Base-by-base conservation (phyloP, 1,140 invertebrate genomes). In the Trachymyrmex cornetzi region DNA sequence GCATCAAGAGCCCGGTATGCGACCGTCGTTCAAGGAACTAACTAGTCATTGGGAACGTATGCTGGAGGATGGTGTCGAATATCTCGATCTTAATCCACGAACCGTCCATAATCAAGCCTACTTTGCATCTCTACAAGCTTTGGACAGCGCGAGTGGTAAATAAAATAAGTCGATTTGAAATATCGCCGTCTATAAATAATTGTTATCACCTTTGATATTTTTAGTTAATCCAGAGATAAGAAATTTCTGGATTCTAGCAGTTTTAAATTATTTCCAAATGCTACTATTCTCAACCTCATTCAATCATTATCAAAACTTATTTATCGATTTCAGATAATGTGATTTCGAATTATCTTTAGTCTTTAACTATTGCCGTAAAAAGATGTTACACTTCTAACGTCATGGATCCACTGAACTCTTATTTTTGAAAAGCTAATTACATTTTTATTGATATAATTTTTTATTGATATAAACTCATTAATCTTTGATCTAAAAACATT, bases 21-120 rank as follows among this genome's bases (percentile, higher is more conserved):
- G 98, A 84, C 98, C 98, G 19, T 97, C 97, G 19, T 99, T 99
- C 93, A 96, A 96, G 85, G 96, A 97, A 75, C 93, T 98, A 84
- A 96, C 95, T 61, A 95, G 89, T 34, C 96, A 95, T 88, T 98
- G 96, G 95, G 97, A 96, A 88, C 96, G 95, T 81, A 96, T 98
- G 95, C 93, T 98, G 27, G 96, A 97, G 90, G 97, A 97, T 90
- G 97, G 97, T 88, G 96, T 97, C 44, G 97, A 97, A 82, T 98
- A 98, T 89, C 95, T 97, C 63, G 97, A 97, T 89, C 93, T 97
- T 30, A 96, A 96, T 88, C 95, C 96, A 44, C 94, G 96, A 75
- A 95, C 96, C 27, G 96, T 97, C 67, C 95, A 96, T 66, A 97
- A 97, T 94, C 95, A 96, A 79, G 95, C 96, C 3, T 97, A 97